These are phyloP conservation scores for Anniella stebbinsi DNA, from an alignment of 2,797 vertebrate species.

Conservation along the genomic window DNA sequence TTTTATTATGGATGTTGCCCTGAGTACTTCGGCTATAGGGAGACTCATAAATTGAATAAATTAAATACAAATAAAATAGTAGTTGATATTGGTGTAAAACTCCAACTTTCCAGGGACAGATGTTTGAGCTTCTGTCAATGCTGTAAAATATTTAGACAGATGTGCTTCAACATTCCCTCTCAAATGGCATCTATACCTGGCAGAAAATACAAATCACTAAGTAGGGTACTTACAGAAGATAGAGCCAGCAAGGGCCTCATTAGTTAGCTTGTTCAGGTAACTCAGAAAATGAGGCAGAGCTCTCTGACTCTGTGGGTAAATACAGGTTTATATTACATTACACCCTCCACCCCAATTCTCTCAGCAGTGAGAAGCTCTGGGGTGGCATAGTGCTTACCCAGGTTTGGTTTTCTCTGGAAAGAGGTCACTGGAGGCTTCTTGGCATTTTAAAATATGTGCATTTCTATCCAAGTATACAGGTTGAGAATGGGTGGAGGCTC, in stretches of 20 bases:
- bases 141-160: constrained; percentile 24
- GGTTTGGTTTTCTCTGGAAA: too few relatives aligned
- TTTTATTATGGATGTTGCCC: too few relatives aligned
- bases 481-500: too few relatives aligned
- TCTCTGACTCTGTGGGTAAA: neutral
- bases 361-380: too few relatives aligned
- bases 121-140: neutral
- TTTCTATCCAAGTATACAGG: too few relatives aligned
- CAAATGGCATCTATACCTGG: neutral
- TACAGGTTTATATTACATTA: neutral
- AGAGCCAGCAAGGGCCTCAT: neutral
- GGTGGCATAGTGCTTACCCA: too few relatives aligned
- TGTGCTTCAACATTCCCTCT: neutral
- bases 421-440: too few relatives aligned
- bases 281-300: neutral
- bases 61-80: neutral
- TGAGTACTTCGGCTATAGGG: too few relatives aligned
- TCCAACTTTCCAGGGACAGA: neutral
- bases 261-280: neutral
- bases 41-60: too few relatives aligned
- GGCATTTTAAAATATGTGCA: too few relatives aligned
- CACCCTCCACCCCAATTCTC: neutral
- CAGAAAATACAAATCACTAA: neutral
- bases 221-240: neutral
- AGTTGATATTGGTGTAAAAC: neutral